Conservation (phyloP, 2,113 vertebrate species). For the Stomatorhinus ivindoensis region DNA sequence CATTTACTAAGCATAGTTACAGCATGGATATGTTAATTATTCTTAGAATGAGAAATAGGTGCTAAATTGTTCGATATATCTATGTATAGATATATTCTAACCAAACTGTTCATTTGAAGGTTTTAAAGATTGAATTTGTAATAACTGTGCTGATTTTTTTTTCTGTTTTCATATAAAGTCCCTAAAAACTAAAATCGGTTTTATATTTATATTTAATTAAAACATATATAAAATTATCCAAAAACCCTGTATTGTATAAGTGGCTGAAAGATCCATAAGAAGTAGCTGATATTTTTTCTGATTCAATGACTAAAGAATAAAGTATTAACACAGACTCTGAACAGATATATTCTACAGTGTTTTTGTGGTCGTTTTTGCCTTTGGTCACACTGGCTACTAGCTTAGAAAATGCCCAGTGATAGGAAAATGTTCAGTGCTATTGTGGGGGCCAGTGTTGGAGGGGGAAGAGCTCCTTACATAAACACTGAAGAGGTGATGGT, state of each 20-base stretch:
- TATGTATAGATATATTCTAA: neutral
- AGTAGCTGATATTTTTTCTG: neutral
- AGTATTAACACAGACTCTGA: neutral
- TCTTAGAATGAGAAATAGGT: neutral
- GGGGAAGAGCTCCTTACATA: neutral
- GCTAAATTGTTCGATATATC: neutral
- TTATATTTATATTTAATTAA: neutral
- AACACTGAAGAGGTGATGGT: neutral
- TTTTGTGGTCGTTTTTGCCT: neutral
- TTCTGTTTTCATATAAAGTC: neutral
- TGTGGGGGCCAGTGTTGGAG: neutral
- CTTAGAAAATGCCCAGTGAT: neutral
- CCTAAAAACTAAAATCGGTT: neutral
- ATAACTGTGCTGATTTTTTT: neutral
- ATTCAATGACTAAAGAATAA: neutral
- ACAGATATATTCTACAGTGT: neutral
- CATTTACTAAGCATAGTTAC: neutral
- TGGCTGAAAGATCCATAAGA: neutral
- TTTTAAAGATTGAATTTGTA: neutral
- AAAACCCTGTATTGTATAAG: neutral
- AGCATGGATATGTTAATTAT: neutral
- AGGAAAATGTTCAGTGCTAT: neutral
- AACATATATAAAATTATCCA: neutral
- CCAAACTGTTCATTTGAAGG: neutral
- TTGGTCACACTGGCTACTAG: neutral